Percentiles rank a stretch among this genome's conserved stretches.
phyloP scores from a whole-genome alignment of 1,140 invertebrate genomes.

The Apocrypta bakeri region DNA sequence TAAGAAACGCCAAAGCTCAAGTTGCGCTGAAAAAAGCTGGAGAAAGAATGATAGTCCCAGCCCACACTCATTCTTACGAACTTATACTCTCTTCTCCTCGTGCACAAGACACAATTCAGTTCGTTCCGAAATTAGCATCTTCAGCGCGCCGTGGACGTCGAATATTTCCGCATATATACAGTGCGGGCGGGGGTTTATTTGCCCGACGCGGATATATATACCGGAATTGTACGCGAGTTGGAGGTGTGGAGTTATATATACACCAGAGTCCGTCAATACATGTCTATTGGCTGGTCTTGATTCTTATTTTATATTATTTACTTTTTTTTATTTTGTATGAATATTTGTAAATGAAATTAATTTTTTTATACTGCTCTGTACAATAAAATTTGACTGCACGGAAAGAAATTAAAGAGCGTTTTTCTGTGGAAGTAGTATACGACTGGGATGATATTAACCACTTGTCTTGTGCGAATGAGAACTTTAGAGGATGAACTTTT shows the following conservation, averaged over 20 bases:
- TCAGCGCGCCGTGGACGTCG: background rate
- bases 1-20: background rate
- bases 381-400: too few species aligned
- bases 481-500: background rate
- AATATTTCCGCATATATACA: conserved; percentile 13
- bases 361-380: too few species aligned
- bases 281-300: background rate
- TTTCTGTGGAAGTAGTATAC: too few species aligned
- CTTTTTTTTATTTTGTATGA: background rate
- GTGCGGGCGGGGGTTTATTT: background rate
- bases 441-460: background rate
- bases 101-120: background rate
- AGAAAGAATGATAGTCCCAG: background rate
- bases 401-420: too few species aligned
- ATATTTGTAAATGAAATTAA: too few species aligned
- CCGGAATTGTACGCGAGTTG: too few species aligned
- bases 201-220: background rate
- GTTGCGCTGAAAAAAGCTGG: background rate
- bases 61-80: background rate
- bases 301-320: background rate
- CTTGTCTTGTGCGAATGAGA: background rate
- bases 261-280: background rate
- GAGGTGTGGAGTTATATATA: too few species aligned
- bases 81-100: background rate
- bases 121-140: background rate